Evolutionary conservation across 2,888 invertebrate genomes (phyloP).

Genomic region (Nudaria mundana): DNA sequence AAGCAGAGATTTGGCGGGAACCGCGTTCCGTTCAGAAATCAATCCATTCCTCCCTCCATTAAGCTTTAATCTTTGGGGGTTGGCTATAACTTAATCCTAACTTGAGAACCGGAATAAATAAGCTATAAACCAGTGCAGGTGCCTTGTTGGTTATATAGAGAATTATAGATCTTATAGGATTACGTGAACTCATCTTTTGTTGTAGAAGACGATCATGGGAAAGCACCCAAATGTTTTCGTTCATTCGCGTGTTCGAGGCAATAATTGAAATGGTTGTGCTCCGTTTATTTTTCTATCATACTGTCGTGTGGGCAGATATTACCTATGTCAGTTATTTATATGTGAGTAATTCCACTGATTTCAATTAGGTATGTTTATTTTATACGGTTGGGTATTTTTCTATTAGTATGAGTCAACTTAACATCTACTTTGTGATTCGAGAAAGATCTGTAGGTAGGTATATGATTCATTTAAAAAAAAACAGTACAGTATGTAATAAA

Average conservation of each 20-base stretch:
- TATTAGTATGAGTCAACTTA: not conserved
- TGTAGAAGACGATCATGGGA: conserved; percentile 58
- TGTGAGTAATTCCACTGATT: conserved; percentile 16
- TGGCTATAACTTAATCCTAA: conserved; percentile 78
- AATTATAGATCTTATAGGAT: conserved; percentile 53
- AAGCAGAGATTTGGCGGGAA: conserved; percentile 59
- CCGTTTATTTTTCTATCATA: conserved; percentile 53
- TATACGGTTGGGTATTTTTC: not conserved
- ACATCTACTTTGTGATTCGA: too few species aligned
- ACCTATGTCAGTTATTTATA: conserved; percentile 38
- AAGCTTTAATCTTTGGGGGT: conserved; percentile 77
- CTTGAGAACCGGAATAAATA: conserved; percentile 77
- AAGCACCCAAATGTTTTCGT: conserved; percentile 52
- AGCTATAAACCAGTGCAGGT: conserved; percentile 78
- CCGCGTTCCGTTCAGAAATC: conserved; percentile 70
- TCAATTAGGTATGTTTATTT: conserved; percentile 2
- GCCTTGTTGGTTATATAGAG: conserved; percentile 59
- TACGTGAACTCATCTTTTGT: conserved; percentile 35
- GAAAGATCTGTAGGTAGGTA: too few species aligned
- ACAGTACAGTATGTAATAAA: too few species aligned
- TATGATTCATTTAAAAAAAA: too few species aligned
- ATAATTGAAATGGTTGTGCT: conserved; percentile 65
- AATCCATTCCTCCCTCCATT: conserved; percentile 73
- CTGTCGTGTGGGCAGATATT: conserved; percentile 57
- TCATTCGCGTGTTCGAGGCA: conserved; percentile 59